Evolutionary conservation across 1,140 invertebrate species (phyloP), one percentile per base, ranked within the genome.

Genomic region (Mercenaria mercenaria): DNA sequence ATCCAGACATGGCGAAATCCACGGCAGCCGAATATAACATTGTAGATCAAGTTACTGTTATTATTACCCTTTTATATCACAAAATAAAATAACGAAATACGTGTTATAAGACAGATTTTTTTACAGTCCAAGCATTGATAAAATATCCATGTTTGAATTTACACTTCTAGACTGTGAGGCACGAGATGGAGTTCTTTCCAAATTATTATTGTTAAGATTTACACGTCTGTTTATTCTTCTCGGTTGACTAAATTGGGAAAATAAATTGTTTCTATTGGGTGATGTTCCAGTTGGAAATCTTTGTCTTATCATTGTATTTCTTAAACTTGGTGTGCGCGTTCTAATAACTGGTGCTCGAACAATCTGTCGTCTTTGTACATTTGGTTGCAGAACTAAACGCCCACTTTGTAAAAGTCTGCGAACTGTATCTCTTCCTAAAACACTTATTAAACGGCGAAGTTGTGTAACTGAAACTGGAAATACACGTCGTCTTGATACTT

Each of bases 301-400:
- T 37, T 41, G 67, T 72, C 43, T 79, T 8, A 59, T n/a, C 76
- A 79, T 15, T 1, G 2, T 50, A 56, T 56, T 52, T 37, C 76
- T 50, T 79, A 37, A 29, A 18, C 29, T 79, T 32, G 76, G 76
- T 20, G 47, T 56, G 1, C 50, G 76, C 6, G 50, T 79, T 52
- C 76, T 29, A 10, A 34, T 37, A 29, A 56, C 50, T n/a, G 76
- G 76, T 18, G 41, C 29, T 18, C 50, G 47, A 34, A 79, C 26
- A 34, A 79, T 50, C 18, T 79, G 76, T 20, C 76, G 39, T 37
- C 83, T 72, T 39, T 85, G 61, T 8, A 85, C 34, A 72, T 47
- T 85, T 26, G 83, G 69, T 43, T 43, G 43, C 4, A 76, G 20
- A 1, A 32, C 29, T 32, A 85, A 20, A 32, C 64, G 64, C 0